phyloP scores from a whole-genome alignment of 2,113 vertebrate genomes.

The Synchiropus splendidus region DNA sequence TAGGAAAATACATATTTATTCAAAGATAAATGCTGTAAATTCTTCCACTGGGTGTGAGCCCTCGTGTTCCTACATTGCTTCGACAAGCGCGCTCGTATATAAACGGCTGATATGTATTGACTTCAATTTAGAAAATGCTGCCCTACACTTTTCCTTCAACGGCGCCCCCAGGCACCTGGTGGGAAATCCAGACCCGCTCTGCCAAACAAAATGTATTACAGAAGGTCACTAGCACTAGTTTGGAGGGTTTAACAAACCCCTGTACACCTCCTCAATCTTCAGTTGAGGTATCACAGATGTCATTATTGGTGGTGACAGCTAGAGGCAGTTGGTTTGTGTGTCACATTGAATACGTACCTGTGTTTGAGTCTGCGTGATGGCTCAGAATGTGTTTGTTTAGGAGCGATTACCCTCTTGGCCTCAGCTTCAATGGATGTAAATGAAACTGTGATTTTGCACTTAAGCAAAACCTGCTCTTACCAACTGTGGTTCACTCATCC shows the following conservation, averaged over 20 bases:
- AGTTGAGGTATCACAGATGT: conserved; percentile 36
- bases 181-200: conserved; percentile 52
- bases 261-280: no score
- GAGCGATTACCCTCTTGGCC: conserved; percentile 26
- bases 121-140: conserved; percentile 68
- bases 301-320: conserved; percentile 49
- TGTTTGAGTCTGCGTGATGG: conserved; percentile 28
- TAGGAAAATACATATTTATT: no score
- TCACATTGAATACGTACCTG: conserved; percentile 11
- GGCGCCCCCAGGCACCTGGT: conserved; percentile 35
- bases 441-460: conserved; percentile 30
- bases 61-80: conserved; percentile 33
- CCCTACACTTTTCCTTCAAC: conserved; percentile 57
- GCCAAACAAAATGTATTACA: conserved; percentile 59
- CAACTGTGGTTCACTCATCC: not conserved
- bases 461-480: conserved; percentile 27
- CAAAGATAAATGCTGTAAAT: no score
- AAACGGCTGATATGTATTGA: conserved; percentile 63
- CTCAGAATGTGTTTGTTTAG: conserved; percentile 36
- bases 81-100: conserved; percentile 57
- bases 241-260: conserved; percentile 53
- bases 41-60: no score
- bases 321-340: conserved; percentile 48
- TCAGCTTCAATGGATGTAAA: conserved; percentile 39
- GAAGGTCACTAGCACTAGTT: conserved; percentile 55